A percentile compares a stretch with the other conserved stretches of the same genome.
Evolutionary conservation across 2,888 invertebrate species (phyloP).

Genomic region (Lutraria lutraria): DNA sequence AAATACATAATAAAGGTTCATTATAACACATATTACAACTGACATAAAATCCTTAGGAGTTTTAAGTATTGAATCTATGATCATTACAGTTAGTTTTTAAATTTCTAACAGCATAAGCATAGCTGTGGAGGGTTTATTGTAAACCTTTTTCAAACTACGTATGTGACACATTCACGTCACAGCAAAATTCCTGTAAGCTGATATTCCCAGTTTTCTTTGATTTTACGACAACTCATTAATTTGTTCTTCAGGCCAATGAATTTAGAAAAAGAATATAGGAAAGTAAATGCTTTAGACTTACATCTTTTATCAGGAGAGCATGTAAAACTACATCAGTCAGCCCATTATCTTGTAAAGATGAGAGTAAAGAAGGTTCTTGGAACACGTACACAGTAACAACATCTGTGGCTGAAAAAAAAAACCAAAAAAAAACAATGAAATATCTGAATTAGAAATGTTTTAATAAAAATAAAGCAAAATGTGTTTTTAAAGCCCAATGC

Average conservation of each 20-base stretch:
- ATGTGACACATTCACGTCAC: too few species aligned
- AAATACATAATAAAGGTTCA: neutral
- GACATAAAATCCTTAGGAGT: neutral
- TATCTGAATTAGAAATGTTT: too few species aligned
- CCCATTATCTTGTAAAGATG: constrained; percentile 94
- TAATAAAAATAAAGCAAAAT: too few species aligned
- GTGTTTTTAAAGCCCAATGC: too few species aligned
- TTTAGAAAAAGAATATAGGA: neutral
- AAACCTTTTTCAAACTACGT: too few species aligned
- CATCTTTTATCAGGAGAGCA: constrained; percentile 94
- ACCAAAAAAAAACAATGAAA: neutral
- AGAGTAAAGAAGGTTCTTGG: constrained; percentile 93
- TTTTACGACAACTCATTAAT: too few species aligned
- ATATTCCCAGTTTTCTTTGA: too few species aligned
- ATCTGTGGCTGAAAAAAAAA: constrained; percentile 90
- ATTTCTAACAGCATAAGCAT: too few species aligned
- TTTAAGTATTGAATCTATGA: neutral
- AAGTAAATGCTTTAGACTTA: constrained; percentile 82
- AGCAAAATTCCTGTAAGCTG: too few species aligned
- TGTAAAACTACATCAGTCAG: constrained; percentile 94
- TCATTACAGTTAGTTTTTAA: neutral
- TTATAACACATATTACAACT: neutral
- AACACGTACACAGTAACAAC: constrained; percentile 93
- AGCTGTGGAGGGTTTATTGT: too few species aligned
- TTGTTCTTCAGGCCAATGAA: too few species aligned